Conservation (phyloP, 2,888 invertebrate genomes). For the Deilephila porcellus region DNA sequence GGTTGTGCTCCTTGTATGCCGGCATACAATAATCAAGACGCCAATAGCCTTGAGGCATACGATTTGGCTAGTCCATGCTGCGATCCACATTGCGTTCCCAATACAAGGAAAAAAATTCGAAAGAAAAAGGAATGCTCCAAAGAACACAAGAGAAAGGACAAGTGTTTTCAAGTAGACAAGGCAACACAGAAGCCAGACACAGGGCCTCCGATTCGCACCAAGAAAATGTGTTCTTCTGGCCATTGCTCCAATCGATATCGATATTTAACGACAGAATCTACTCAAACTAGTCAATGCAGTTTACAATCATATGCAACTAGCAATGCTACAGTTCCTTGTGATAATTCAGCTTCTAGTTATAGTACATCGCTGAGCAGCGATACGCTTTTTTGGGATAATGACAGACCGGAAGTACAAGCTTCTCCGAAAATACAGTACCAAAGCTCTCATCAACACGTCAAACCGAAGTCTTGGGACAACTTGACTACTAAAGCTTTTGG, state of each 20-base stretch:
- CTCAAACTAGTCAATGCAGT: conserved; percentile 91
- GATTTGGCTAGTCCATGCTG: conserved; percentile 94
- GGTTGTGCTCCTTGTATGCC: conserved; percentile 90
- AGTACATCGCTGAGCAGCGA: conserved; percentile 94
- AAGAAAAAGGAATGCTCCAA: conserved; percentile 86
- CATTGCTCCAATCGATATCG: conserved; percentile 80
- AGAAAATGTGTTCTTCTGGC: conserved; percentile 71
- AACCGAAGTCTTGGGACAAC: conserved; percentile 96
- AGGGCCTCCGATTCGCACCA: conserved; percentile 77
- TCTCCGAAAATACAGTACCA: conserved; percentile 81
- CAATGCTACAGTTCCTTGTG: conserved; percentile 87
- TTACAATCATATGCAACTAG: conserved; percentile 93
- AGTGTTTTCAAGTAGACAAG: conserved; percentile 81
- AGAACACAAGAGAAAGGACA: conserved; percentile 86
- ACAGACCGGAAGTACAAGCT: conserved; percentile 72
- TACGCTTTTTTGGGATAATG: conserved; percentile 92
- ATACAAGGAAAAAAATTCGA: conserved; percentile 78
- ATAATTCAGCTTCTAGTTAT: conserved; percentile 91
- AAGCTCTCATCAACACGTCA: conserved; percentile 79
- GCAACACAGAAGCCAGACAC: conserved; percentile 76
- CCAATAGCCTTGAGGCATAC: conserved; percentile 93
- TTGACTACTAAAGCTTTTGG: conserved; percentile 93
- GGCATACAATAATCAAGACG: conserved; percentile 87
- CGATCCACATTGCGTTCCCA: conserved; percentile 93
- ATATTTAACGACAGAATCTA: conserved; percentile 88